Percentiles rank a stretch among this genome's conserved stretches.
Conservation (phyloP, 2,888 invertebrate species). For the Minunthozetes semirufus region DNA sequence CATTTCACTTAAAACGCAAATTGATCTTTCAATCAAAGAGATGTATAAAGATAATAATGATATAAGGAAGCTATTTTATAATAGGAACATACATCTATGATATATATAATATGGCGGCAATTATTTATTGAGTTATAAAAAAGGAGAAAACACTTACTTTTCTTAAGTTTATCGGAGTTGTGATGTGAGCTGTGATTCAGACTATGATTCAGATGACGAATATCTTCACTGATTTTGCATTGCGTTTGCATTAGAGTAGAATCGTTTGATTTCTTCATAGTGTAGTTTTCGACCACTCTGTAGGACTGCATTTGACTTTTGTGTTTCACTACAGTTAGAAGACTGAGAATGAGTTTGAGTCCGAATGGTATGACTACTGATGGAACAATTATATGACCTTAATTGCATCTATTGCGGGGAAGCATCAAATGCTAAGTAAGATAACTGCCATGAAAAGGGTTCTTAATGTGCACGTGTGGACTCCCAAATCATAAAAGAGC, state of each 20-base stretch:
- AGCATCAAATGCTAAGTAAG: conserved; percentile 5
- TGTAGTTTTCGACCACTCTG: neutral
- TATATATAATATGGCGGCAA: too few species aligned
- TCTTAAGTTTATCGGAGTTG: neutral
- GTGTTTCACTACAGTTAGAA: neutral
- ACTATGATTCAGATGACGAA: conserved; percentile 12
- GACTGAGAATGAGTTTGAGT: neutral
- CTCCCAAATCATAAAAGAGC: neutral
- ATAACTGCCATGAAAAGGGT: conserved; percentile 19
- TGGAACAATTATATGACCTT: conserved; percentile 20
- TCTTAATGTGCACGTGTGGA: conserved; percentile 23
- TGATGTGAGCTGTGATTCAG: neutral
- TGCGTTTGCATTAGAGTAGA: neutral
- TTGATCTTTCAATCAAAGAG: too few species aligned
- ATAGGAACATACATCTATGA: too few species aligned
- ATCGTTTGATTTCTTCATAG: conserved; percentile 10
- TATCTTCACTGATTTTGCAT: neutral
- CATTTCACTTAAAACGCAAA: too few species aligned
- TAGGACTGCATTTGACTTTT: neutral
- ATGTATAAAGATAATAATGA: too few species aligned
- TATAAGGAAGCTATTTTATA: too few species aligned
- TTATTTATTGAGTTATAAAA: too few species aligned
- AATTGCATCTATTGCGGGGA: conserved; percentile 23
- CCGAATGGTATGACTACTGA: neutral
- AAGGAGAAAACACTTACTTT: neutral